Conservation (phyloP, 2,113 vertebrate species). For the Brienomyrus brachyistius region DNA sequence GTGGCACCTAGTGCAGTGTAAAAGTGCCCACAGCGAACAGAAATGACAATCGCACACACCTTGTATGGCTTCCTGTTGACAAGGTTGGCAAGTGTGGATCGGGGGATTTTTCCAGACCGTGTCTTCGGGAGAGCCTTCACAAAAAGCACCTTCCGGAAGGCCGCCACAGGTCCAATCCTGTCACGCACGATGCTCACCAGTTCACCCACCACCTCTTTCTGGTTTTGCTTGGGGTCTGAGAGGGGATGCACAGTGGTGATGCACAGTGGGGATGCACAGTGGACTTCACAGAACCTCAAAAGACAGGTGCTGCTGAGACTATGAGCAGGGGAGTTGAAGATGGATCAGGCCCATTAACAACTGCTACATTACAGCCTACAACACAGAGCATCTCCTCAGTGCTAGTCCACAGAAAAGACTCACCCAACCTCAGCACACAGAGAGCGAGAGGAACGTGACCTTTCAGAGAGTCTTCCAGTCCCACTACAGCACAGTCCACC, state of each 20-base stretch:
- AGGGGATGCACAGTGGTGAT: slow-evolving; percentile 11
- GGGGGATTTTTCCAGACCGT: slow-evolving; percentile 90
- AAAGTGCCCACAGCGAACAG: background rate
- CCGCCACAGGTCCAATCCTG: slow-evolving; percentile 81
- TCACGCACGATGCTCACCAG: slow-evolving; percentile 74
- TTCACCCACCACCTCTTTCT: slow-evolving; percentile 61
- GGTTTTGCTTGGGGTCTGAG: slow-evolving; percentile 58
- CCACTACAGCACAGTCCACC: slow-evolving; percentile 90
- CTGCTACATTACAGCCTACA: background rate
- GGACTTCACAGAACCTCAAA: background rate
- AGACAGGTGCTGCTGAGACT: background rate
- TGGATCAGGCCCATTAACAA: background rate
- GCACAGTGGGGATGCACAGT: slow-evolving; percentile 6
- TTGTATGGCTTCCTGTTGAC: slow-evolving; percentile 82
- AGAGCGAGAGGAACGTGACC: slow-evolving; percentile 84
- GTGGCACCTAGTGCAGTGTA: background rate
- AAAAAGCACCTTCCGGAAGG: slow-evolving; percentile 78
- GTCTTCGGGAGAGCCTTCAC: slow-evolving; percentile 84
- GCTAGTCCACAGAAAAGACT: slow-evolving; percentile 21
- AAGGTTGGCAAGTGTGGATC: slow-evolving; percentile 73
- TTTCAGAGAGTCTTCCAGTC: slow-evolving; percentile 82
- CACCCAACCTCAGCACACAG: slow-evolving; percentile 80
- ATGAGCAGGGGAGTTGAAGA: background rate
- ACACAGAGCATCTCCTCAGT: background rate
- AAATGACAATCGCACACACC: slow-evolving; percentile 44